phyloP scores from a whole-genome alignment of 2,888 invertebrate species.

The Ectemnius lituratus region DNA sequence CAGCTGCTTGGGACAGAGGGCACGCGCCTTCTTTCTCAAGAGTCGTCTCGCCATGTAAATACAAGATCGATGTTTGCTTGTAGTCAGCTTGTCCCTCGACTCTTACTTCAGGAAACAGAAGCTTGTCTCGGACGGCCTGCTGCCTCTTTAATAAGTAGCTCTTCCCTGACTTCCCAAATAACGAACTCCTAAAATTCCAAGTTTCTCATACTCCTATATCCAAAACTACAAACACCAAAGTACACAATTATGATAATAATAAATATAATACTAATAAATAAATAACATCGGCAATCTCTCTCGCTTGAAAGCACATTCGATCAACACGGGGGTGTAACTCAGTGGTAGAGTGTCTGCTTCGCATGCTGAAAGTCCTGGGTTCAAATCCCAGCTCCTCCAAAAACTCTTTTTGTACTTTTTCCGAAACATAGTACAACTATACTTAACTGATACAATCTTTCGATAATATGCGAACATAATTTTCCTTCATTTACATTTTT shows the following conservation, averaged over 20 bases:
- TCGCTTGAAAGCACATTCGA: not conserved
- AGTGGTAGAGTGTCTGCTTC: conserved; percentile 78
- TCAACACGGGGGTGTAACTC: conserved; percentile 75
- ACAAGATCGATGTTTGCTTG: conserved; percentile 25
- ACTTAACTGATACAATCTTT: too few relatives aligned
- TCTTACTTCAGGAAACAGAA: conserved; percentile 22
- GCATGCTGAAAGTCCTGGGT: conserved; percentile 78
- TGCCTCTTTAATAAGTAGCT: conserved; percentile 22
- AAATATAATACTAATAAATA: not conserved
- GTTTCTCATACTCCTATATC: not conserved
- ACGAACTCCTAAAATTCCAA: not conserved
- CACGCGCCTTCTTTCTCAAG: conserved; percentile 38
- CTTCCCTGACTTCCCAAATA: not conserved
- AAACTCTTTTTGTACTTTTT: not conserved
- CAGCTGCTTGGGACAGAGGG: conserved; percentile 26
- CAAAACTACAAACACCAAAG: not conserved
- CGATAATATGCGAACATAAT: too few relatives aligned
- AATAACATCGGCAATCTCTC: not conserved
- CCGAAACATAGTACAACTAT: not conserved
- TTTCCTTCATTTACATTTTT: too few relatives aligned
- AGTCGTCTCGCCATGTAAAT: conserved; percentile 31
- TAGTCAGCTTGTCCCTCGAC: conserved; percentile 15
- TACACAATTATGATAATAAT: too few relatives aligned
- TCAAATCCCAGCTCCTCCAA: conserved; percentile 77
- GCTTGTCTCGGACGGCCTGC: conserved; percentile 23